These are phyloP conservation scores for Lampris incognitus DNA, from an alignment of 2,113 vertebrate species.

Conservation along the genomic window DNA sequence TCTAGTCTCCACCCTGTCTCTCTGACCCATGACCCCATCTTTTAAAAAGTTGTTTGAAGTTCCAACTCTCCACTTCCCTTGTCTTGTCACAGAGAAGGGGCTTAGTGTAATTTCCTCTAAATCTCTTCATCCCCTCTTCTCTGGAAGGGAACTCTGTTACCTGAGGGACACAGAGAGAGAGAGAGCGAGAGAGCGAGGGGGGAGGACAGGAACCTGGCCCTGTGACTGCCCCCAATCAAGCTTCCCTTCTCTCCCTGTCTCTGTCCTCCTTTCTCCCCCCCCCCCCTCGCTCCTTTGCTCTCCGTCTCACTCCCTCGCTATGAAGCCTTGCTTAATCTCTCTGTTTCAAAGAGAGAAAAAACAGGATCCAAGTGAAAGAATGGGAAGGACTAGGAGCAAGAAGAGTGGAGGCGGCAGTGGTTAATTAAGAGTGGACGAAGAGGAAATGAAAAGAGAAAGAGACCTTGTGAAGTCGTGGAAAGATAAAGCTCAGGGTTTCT, in stretches of 20 bases:
- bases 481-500: constrained; percentile 34
- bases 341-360: constrained; percentile 28
- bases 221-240: constrained; percentile 70
- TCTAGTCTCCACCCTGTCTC: constrained; percentile 40
- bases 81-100: constrained; percentile 63
- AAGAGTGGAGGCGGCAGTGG: constrained; percentile 1
- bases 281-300: constrained; percentile 35
- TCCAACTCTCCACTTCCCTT: constrained; percentile 54
- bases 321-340: constrained; percentile 40
- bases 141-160: constrained; percentile 55
- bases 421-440: constrained; percentile 2
- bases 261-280: constrained; percentile 29
- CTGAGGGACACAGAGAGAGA: constrained; percentile 38
- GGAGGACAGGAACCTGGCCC: constrained; percentile 52
- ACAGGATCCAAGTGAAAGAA: constrained; percentile 19
- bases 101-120: constrained; percentile 74
- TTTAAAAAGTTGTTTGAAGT: constrained; percentile 74
- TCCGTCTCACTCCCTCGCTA: constrained; percentile 27
- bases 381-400: constrained; percentile 21
- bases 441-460: not conserved
- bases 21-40: constrained; percentile 57
- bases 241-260: constrained; percentile 41
- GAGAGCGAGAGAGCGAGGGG: constrained; percentile 12
- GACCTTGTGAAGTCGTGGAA: not conserved
- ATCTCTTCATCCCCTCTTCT: constrained; percentile 74